Percentiles rank a stretch among this genome's conserved stretches.
These are phyloP conservation scores for Drosophila aff. DNA, from an alignment of 1,140 invertebrate species.

Conservation along the genomic window DNA sequence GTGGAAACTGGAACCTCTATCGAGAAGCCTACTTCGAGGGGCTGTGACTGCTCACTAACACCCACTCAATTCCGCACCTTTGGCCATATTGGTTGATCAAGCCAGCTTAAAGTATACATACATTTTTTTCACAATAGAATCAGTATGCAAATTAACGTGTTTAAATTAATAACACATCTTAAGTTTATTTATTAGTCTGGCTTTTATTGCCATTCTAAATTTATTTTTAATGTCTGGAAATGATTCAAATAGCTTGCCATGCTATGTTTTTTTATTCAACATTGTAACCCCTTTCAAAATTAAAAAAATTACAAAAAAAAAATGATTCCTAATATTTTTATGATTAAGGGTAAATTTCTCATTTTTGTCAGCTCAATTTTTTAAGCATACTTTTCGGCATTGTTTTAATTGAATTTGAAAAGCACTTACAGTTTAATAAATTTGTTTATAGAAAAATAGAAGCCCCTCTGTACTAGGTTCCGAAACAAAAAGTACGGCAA, in stretches of 20 bases:
- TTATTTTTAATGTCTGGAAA: not conserved
- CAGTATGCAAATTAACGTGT: not conserved
- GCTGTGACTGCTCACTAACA: not conserved
- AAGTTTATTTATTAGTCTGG: not conserved
- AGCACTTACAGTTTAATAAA: too few relatives aligned
- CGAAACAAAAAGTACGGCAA: slow-evolving; percentile 23
- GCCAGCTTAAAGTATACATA: not conserved
- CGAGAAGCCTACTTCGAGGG: not conserved
- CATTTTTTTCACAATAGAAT: not conserved
- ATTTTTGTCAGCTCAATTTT: too few relatives aligned
- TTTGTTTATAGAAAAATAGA: not conserved
- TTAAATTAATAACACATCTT: not conserved
- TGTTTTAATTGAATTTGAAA: not conserved
- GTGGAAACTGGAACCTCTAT: not conserved
- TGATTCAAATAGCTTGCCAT: not conserved
- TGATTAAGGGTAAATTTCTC: too few relatives aligned
- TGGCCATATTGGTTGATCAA: not conserved
- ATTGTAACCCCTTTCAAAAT: too few relatives aligned
- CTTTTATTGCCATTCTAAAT: not conserved
- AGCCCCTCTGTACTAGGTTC: not conserved
- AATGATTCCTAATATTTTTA: too few relatives aligned
- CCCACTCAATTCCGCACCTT: not conserved
- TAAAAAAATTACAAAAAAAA: too few relatives aligned
- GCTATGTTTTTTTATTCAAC: too few relatives aligned
- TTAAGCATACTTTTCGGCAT: not conserved